phyloP scores from a whole-genome alignment of 1,140 invertebrate species.

The Carposina sasakii region DNA sequence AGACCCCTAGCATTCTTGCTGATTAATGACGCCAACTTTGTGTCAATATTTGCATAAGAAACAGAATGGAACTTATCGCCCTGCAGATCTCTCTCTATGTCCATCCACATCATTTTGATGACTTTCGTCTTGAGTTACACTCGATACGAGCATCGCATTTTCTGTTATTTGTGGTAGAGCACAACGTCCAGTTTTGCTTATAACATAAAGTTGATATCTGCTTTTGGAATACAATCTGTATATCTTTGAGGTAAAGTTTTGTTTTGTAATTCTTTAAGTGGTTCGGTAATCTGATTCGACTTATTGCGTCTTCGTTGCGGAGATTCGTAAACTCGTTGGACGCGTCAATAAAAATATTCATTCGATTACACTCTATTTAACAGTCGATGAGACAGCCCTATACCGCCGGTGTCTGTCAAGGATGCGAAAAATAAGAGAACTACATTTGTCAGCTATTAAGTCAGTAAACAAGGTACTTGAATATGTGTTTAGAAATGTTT shows the following conservation, averaged over 20 bases:
- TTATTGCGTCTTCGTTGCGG: too few species aligned
- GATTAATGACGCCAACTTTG: conserved; percentile 66
- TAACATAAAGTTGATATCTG: too few species aligned
- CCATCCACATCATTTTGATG: conserved; percentile 52
- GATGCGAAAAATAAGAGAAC: conserved; percentile 33
- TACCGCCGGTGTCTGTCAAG: conserved; percentile 29
- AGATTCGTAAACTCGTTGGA: conserved; percentile 37
- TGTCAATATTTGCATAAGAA: conserved; percentile 72
- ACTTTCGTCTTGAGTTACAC: conserved; percentile 42
- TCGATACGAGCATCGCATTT: too few species aligned
- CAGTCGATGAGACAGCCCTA: conserved; percentile 48
- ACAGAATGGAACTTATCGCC: conserved; percentile 58
- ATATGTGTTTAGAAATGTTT: too few species aligned
- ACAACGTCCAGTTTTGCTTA: too few species aligned
- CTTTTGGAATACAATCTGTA: too few species aligned
- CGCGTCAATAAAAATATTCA: conserved; percentile 69
- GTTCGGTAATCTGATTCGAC: too few species aligned
- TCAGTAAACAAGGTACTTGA: too few species aligned
- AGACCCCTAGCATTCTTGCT: conserved; percentile 45
- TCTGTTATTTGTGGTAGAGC: too few species aligned
- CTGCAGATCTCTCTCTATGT: conserved; percentile 49
- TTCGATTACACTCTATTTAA: conserved; percentile 63
- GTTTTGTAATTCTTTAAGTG: too few species aligned
- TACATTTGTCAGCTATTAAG: too few species aligned
- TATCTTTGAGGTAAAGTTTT: too few species aligned